These are phyloP conservation scores for Notothenia rossii DNA, from an alignment of 2,113 vertebrate species.

Conservation along the genomic window DNA sequence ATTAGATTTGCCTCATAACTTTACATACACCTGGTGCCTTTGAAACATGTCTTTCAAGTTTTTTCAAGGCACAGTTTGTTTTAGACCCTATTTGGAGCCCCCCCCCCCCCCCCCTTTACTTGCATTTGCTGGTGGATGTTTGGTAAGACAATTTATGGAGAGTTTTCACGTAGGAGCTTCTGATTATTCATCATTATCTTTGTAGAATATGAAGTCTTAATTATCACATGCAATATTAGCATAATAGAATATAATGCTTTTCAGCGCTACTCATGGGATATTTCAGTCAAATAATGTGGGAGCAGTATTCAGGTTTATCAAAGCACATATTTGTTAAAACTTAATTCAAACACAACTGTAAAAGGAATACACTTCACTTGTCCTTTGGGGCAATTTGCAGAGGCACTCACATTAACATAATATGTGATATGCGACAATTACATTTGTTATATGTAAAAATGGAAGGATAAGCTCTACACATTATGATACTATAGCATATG, in stretches of 20 bases:
- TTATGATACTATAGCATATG: too few species aligned
- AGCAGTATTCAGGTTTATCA: not conserved
- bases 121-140: not conserved
- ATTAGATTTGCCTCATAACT: not conserved
- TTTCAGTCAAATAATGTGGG: not conserved
- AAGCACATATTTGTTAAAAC: not conserved
- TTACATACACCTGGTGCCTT: not conserved
- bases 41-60: not conserved
- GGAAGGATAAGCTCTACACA: too few species aligned
- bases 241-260: not conserved
- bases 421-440: too few species aligned
- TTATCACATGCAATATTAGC: not conserved
- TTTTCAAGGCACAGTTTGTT: not conserved
- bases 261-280: not conserved
- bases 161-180: not conserved
- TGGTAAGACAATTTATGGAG: constrained; percentile 16
- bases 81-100: not conserved
- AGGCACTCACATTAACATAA: too few species aligned
- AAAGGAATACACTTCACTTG: too few species aligned
- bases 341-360: too few species aligned
- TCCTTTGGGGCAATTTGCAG: too few species aligned
- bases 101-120: not conserved
- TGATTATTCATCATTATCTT: not conserved
- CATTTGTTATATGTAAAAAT: too few species aligned
- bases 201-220: not conserved